phyloP scores from a whole-genome alignment of 2,888 invertebrate species.

The Neoaliturus tenellus region DNA sequence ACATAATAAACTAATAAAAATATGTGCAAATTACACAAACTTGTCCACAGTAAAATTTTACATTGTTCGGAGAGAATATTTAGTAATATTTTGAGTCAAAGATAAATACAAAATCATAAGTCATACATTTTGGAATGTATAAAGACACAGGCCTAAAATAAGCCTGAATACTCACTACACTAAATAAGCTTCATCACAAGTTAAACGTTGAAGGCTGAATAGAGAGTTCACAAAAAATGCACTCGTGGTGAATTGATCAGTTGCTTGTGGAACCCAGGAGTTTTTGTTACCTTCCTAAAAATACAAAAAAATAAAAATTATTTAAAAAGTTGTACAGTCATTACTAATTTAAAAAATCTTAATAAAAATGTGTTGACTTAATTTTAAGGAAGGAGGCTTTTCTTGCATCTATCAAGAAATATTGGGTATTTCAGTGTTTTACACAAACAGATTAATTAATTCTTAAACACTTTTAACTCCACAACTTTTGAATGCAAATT shows the following conservation, averaged over 20 bases:
- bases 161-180: constrained; percentile 6
- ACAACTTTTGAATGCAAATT: too few relatives aligned
- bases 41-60: background rate
- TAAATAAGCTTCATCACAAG: constrained; percentile 42
- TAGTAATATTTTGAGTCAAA: constrained; percentile 16
- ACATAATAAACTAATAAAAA: constrained; percentile 1
- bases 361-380: too few relatives aligned
- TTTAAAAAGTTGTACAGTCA: background rate
- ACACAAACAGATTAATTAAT: background rate
- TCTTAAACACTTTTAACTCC: too few relatives aligned
- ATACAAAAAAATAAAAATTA: too few relatives aligned
- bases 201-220: constrained; percentile 32
- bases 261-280: constrained; percentile 25
- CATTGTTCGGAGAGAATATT: background rate
- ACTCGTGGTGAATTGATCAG: constrained; percentile 49
- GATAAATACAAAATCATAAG: background rate
- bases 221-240: constrained; percentile 48
- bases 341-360: background rate
- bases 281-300: constrained; percentile 36
- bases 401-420: too few relatives aligned
- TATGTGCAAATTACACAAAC: background rate
- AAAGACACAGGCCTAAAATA: constrained; percentile 8
- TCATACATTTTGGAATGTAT: constrained; percentile 39
- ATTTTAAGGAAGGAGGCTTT: too few relatives aligned
- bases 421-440: background rate